Conservation (phyloP, 2,888 invertebrate genomes). For the Epirrhoe tristata region DNA sequence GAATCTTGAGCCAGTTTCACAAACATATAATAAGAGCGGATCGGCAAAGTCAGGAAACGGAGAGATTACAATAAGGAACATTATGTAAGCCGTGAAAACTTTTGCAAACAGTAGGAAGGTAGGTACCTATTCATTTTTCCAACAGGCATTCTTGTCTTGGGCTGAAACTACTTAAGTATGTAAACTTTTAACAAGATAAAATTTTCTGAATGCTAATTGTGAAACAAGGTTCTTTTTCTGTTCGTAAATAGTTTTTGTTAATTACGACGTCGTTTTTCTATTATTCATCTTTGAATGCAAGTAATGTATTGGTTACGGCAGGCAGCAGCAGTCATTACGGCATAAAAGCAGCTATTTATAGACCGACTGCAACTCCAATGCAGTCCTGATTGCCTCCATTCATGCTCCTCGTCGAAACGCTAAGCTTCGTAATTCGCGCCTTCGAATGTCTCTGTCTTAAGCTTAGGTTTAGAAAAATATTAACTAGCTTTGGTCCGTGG, state of each 20-base stretch:
- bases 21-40: background rate
- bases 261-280: no score
- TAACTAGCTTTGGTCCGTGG: no score
- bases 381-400: slow-evolving; percentile 64
- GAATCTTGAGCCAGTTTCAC: background rate
- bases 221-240: background rate
- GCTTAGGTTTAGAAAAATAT: background rate
- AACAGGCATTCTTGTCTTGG: background rate
- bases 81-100: background rate
- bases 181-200: background rate
- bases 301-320: background rate
- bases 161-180: background rate
- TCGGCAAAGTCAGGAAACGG: background rate
- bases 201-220: background rate
- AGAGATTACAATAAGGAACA: background rate
- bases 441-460: slow-evolving; percentile 4
- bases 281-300: background rate
- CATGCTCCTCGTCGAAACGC: slow-evolving; percentile 49
- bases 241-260: background rate
- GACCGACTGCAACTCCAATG: slow-evolving; percentile 25
- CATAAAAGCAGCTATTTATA: slow-evolving; percentile 14
- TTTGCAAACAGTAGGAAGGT: background rate
- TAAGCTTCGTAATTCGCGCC: slow-evolving; percentile 49
- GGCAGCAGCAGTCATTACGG: slow-evolving; percentile 5
- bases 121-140: background rate